phyloP scores from a whole-genome alignment of 2,888 invertebrate genomes.

The Eupithecia pulchellata region DNA sequence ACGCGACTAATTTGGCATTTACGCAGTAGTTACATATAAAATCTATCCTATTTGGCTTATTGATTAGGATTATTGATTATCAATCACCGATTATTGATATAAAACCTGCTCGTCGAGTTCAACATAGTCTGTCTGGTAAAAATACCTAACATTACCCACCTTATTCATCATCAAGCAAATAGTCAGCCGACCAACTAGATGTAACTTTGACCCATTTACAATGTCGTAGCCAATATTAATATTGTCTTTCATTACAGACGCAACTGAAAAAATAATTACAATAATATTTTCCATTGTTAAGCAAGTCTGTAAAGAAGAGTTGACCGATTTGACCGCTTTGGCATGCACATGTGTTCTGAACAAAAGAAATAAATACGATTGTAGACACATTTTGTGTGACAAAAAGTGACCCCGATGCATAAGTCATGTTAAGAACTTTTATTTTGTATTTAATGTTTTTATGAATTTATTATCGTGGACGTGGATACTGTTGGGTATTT shows the following conservation, averaged over 20 bases:
- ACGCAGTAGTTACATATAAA: not conserved
- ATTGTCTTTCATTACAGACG: conserved; percentile 62
- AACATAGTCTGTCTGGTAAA: not conserved
- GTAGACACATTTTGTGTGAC: conserved; percentile 37
- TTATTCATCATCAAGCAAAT: not conserved
- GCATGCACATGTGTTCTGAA: conserved; percentile 65
- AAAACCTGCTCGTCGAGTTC: not conserved
- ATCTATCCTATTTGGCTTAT: not conserved
- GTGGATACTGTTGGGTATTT: conserved; percentile 29
- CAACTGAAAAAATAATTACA: conserved; percentile 65
- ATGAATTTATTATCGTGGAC: conserved; percentile 19
- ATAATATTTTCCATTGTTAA: conserved; percentile 54
- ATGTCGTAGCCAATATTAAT: conserved; percentile 63
- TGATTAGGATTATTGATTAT: not conserved
- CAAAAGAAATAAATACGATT: conserved; percentile 42
- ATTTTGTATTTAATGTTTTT: conserved; percentile 28
- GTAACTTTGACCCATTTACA: conserved; percentile 42
- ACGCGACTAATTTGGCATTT: not conserved
- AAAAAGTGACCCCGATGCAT: conserved; percentile 59
- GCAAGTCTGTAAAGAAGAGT: conserved; percentile 44
- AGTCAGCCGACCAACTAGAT: not conserved
- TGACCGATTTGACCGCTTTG: conserved; percentile 74
- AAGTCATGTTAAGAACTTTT: conserved; percentile 30
- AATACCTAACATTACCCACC: not conserved
- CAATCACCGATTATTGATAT: not conserved